Evolutionary conservation across 2,797 vertebrate genomes (phyloP), one percentile per base, ranked within the genome.

Genomic region (Sardinella longiceps): DNA sequence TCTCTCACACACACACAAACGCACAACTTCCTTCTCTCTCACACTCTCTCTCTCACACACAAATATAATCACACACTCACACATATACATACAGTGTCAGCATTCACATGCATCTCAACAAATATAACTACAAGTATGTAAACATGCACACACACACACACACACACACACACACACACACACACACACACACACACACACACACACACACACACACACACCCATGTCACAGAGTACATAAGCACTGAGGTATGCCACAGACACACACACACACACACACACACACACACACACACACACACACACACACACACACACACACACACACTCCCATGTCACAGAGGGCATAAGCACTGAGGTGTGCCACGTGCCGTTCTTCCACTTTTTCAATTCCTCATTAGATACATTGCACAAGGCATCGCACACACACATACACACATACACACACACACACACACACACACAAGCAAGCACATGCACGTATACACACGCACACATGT

Each of bases 391-490:
- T 70, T 70, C 63, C 63, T 30, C 63, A 70, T 70, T 33, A 33
- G 12, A 70, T 1, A 70, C 10, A 28, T 70, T 70, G 30, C 66
- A 33, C 30, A 70, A 63, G 37, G 37, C 63, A 33, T 70, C 2
- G 12, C 60, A 66, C 25, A 66, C 2, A 60, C 56, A 60, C 56
- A 60, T 9, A n/a, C 56, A 53, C 56, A 25, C 56, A n/a, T 5
- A 60, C 56, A 53, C 10, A 56, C 53, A n/a, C 53, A 58, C 53
- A 58, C 53, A 58, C 94, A 95, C 94, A 94, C 93, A 91, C 95
- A 96, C 92, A 95, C 96, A 97, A 90, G 93, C 92, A 25, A 2
- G 9, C 28, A 43, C 2, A 11, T 63, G 51, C 23, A 20, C 5
- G 51, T 23, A 20, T 60, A n/a, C 58, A 60, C 58, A 60, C 58